Evolutionary conservation across 2,797 vertebrate genomes (phyloP).

Genomic region (Megalops cyprinoides): DNA sequence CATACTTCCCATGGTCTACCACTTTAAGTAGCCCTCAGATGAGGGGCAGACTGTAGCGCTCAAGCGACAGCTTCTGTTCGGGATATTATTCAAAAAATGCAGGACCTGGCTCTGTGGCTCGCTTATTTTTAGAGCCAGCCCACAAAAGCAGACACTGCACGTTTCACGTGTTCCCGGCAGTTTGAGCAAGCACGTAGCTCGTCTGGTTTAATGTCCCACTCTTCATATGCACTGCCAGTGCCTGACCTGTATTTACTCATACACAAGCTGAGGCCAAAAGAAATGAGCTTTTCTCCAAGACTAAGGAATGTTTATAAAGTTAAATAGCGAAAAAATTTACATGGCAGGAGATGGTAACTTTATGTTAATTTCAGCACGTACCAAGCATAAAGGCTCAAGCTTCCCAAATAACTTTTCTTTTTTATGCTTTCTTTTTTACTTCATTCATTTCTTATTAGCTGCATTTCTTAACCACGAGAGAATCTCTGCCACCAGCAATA

Average conservation of each 20-base stretch:
- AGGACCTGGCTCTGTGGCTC: slow-evolving; percentile 35
- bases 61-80: slow-evolving; percentile 29
- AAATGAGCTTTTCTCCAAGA: neutral
- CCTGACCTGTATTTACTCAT: neutral
- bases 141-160: slow-evolving; percentile 49
- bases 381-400: neutral
- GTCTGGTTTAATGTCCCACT: neutral
- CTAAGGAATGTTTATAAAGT: neutral
- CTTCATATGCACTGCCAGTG: neutral
- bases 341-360: slow-evolving; percentile 43
- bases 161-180: slow-evolving; percentile 40
- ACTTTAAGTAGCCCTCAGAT: neutral
- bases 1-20: neutral
- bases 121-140: slow-evolving; percentile 26
- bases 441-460: slow-evolving; percentile 48
- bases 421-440: neutral
- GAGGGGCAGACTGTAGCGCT: slow-evolving; percentile 27
- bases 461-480: neutral
- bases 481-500: neutral
- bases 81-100: slow-evolving; percentile 36
- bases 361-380: slow-evolving; percentile 35
- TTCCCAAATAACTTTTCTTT: neutral
- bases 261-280: slow-evolving; percentile 22
- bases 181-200: slow-evolving; percentile 59
- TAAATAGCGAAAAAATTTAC: slow-evolving; percentile 45